Conservation (phyloP, 2,888 invertebrate genomes). For the Coelogynopora nodosa region DNA sequence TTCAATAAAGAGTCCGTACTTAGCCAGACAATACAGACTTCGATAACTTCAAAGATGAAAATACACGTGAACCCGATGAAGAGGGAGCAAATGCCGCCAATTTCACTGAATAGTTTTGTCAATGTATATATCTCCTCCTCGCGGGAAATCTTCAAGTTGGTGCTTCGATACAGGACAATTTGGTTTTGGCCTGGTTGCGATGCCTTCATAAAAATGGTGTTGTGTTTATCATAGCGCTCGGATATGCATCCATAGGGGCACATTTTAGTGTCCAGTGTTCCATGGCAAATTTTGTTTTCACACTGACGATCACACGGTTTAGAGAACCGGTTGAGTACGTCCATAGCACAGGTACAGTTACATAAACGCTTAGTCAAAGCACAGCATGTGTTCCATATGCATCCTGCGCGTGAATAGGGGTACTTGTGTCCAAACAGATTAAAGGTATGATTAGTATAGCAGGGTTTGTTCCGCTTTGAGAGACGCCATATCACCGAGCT, state of each 20-base stretch:
- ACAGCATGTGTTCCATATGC: conserved; percentile 37
- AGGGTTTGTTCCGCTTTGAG: not conserved
- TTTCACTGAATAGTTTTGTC: conserved; percentile 39
- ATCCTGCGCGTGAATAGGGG: conserved; percentile 8
- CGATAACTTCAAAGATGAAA: conserved; percentile 34
- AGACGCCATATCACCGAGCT: not conserved
- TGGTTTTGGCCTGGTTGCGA: not conserved
- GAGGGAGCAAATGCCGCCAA: conserved; percentile 36
- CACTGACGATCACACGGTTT: conserved; percentile 26
- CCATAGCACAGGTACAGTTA: conserved; percentile 37
- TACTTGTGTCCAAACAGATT: conserved; percentile 2
- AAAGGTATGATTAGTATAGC: conserved; percentile 6
- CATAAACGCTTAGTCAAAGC: not conserved
- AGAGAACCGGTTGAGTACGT: not conserved
- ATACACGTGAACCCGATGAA: conserved; percentile 41
- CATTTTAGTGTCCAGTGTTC: not conserved
- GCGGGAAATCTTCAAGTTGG: not conserved
- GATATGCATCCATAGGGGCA: not conserved
- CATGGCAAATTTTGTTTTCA: not conserved
- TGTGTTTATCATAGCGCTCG: not conserved
- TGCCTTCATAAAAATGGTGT: not conserved
- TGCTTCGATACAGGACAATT: not conserved
- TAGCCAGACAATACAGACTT: conserved; percentile 32
- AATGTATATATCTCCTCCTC: conserved; percentile 36
- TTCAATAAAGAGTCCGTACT: not conserved